These are phyloP conservation scores for Lynx canadensis DNA, from an alignment of 2,113 vertebrate species.

Conservation along the genomic window DNA sequence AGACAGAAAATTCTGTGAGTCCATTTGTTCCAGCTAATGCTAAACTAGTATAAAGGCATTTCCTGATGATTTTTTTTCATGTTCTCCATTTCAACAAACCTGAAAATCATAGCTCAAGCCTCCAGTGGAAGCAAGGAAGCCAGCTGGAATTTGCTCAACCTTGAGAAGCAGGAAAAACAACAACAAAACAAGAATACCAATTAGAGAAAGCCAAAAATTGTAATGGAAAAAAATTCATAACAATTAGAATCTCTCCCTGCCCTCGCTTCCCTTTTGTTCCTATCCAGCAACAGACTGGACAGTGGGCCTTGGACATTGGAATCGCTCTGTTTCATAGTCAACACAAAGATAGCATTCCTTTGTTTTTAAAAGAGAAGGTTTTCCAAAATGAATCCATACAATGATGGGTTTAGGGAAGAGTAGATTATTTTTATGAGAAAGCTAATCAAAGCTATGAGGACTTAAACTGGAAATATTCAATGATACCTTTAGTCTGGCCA, in stretches of 20 bases:
- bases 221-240: background rate
- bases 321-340: background rate
- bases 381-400: background rate
- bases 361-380: background rate
- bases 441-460: background rate
- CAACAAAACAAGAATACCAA: background rate
- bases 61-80: background rate
- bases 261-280: background rate
- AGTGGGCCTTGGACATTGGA: background rate
- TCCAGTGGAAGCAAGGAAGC: background rate
- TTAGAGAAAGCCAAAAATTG: background rate
- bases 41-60: background rate
- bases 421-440: background rate
- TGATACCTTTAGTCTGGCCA: background rate
- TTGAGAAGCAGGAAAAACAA: background rate
- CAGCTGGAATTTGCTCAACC: background rate
- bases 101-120: background rate
- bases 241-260: background rate
- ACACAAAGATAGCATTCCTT: background rate
- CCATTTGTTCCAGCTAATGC: background rate
- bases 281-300: background rate
- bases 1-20: background rate
- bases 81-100: conserved; percentile 1
- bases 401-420: background rate
- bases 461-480: background rate